Conservation (phyloP, 2,797 vertebrate species). For the Gymnothorax reevesii region DNA sequence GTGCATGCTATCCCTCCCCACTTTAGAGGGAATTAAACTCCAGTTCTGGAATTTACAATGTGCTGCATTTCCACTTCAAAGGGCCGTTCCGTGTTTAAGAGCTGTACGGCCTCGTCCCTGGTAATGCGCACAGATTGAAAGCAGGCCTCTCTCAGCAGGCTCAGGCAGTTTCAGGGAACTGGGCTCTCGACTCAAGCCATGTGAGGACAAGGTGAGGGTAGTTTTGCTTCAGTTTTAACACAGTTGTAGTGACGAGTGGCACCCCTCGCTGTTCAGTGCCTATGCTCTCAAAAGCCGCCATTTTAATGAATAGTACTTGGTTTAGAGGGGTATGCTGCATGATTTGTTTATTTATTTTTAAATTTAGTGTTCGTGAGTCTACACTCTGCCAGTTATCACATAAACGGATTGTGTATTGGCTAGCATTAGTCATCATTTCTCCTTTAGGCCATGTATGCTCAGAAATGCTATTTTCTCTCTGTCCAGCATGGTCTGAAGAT, state of each 20-base stretch:
- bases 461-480: no score
- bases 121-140: background rate
- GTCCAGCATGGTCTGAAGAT: no score
- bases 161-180: background rate
- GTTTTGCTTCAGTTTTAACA: background rate
- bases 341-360: no score
- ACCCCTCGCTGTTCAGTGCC: background rate
- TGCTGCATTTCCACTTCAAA: background rate
- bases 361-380: no score
- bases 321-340: background rate
- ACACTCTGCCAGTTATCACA: no score
- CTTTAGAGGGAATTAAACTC: background rate
- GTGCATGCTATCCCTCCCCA: background rate
- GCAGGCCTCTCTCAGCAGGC: background rate
- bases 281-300: background rate
- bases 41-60: background rate
- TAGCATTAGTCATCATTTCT: no score
- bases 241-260: background rate
- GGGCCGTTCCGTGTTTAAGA: background rate
- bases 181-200: background rate
- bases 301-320: background rate
- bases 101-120: background rate
- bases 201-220: background rate
- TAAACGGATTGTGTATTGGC: no score
- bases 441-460: no score